Base-by-base conservation (phyloP, 2,888 invertebrate genomes). In the Ophion ventricosus region DNA sequence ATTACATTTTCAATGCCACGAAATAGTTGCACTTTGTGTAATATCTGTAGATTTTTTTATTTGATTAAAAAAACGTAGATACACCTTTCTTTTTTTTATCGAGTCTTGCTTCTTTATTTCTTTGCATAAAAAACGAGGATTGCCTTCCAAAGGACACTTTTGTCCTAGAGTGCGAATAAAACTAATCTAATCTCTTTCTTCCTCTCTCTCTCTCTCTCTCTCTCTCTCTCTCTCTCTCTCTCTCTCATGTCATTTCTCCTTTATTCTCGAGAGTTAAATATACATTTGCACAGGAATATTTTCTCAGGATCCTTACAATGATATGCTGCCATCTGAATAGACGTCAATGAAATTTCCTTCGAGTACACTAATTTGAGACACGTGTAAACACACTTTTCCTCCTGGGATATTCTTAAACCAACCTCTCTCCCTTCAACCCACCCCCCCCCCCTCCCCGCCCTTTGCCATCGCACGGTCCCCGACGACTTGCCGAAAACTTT, bases 331-430 rank as follows among this genome's bases (percentile, higher is more conserved):
- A 57, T 57, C 29, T 59, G 35, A 2, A 23, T 43, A 14, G 59
- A 35, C 57, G 59, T 59, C 72, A 59, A 73, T 40, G 20, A 57
- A 57, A 23, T 57, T 20, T 57, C 57, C 43, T 43, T 43, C 43
- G 14, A 43, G 43, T 43, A 43, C 43, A 43, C 69, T 49, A 69
- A 78, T 78, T 61, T 78, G 69, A 59, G 26, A 49, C 59, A n/a
- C 14, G 25, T 66, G 67, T 67, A 49, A 43, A 43, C 40, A 66
- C 25, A 25, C 25, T 76, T 35, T 35, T 67, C 25, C 54, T 54
- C 49, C 26, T 35, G 43, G 25, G 25, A 57, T 20, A 49, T 63
- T 75, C 29, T 54, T 26, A 11, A 74, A 20, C 43, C 7, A 3
- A 35, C 35, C 35, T 43, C 43, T 2, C 43, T 2, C 14, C 43